Evolutionary conservation across 1,140 invertebrate species (phyloP).

Genomic region (Lordiphosa clarofinis): DNA sequence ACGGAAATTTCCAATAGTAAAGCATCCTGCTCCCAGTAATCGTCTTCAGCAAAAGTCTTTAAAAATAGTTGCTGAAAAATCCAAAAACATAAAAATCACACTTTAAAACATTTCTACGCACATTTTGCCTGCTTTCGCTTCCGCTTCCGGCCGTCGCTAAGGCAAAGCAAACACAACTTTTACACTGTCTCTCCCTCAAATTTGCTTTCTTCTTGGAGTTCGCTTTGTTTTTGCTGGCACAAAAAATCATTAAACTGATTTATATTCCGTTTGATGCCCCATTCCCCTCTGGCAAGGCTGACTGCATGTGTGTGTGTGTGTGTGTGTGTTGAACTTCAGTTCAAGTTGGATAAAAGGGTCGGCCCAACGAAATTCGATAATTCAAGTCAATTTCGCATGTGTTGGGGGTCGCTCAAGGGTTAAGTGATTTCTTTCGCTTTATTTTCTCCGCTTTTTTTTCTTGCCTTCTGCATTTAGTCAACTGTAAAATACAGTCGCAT

Average conservation of each 20-base stretch:
- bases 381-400: constrained; percentile 69
- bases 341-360: constrained; percentile 66
- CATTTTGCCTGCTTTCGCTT: constrained; percentile 58
- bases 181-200: constrained; percentile 3
- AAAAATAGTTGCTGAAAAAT: not conserved
- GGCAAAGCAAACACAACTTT: constrained; percentile 46
- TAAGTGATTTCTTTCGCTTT: constrained; percentile 63
- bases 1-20: constrained; percentile 28
- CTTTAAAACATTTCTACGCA: constrained; percentile 40
- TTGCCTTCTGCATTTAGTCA: constrained; percentile 36
- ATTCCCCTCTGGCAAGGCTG: constrained; percentile 15
- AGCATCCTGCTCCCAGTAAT: not conserved
- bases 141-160: constrained; percentile 51
- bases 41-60: constrained; percentile 4
- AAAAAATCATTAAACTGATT: constrained; percentile 67
- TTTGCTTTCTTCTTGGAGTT: constrained; percentile 22
- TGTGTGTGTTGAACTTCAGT: constrained; percentile 52
- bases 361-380: constrained; percentile 62
- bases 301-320: constrained; percentile 23
- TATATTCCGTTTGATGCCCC: constrained; percentile 65
- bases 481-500: constrained; percentile 61
- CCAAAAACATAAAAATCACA: constrained; percentile 2
- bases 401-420: constrained; percentile 62
- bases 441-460: constrained; percentile 14
- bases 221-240: constrained; percentile 50